These are phyloP conservation scores for Gymnocheta viridis DNA, from an alignment of 2,888 invertebrate species.

Conservation along the genomic window DNA sequence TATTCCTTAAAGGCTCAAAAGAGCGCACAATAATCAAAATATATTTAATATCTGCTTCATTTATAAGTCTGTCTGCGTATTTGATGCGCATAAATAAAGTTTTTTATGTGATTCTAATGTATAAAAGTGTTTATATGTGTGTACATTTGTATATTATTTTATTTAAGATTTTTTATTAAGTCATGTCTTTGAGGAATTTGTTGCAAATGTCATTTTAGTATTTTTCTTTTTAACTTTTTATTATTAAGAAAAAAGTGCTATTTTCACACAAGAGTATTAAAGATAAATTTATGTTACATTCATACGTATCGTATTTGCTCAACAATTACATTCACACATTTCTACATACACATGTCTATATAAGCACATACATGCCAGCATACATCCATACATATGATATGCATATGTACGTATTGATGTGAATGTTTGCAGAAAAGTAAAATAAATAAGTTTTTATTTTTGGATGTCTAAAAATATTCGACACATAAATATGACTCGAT, in stretches of 20 bases:
- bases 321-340: background rate
- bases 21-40: no score
- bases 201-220: slow-evolving; percentile 39
- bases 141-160: background rate
- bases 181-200: slow-evolving; percentile 48
- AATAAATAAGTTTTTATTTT: background rate
- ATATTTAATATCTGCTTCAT: no score
- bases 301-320: background rate
- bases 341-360: no score
- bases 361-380: no score
- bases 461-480: background rate
- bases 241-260: background rate
- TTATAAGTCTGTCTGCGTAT: background rate
- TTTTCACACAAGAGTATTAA: slow-evolving; percentile 22
- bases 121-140: background rate
- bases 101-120: background rate
- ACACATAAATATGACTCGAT: background rate
- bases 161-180: slow-evolving; percentile 26
- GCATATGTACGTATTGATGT: no score
- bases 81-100: background rate
- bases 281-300: background rate
- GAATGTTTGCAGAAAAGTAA: background rate
- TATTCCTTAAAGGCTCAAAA: no score
- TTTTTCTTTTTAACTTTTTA: slow-evolving; percentile 5
- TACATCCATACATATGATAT: no score